Conservation (phyloP, 2,888 invertebrate species). For the Troilus luridus region DNA sequence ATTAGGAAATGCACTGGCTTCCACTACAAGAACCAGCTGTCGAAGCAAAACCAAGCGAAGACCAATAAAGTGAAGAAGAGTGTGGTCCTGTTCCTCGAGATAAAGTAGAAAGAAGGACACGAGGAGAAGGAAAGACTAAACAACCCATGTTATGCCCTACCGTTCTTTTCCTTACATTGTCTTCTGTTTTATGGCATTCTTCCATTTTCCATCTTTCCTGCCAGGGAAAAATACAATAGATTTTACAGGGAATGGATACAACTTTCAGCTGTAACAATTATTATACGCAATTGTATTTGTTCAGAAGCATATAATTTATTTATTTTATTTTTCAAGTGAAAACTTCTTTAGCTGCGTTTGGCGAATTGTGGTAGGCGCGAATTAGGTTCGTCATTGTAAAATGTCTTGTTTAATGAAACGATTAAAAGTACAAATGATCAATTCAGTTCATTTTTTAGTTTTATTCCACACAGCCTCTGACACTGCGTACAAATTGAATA, state of each 20-base stretch:
- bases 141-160: not conserved
- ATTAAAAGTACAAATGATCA: too few species aligned
- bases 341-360: too few species aligned
- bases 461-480: too few species aligned
- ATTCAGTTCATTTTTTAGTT: too few species aligned
- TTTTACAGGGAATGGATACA: not conserved
- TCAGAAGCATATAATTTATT: too few species aligned
- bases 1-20: not conserved
- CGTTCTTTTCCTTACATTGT: not conserved
- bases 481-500: too few species aligned
- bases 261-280: not conserved
- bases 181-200: not conserved
- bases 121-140: constrained; percentile 6
- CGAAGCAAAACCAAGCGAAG: not conserved
- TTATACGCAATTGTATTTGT: too few species aligned
- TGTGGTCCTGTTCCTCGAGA: constrained; percentile 10
- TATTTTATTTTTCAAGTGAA: too few species aligned
- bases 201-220: not conserved
- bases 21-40: not conserved
- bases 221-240: not conserved
- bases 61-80: constrained; percentile 16
- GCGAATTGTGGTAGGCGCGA: too few species aligned
- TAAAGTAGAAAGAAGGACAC: constrained; percentile 11
- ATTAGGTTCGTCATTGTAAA: too few species aligned
- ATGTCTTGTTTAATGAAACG: too few species aligned